Evolutionary conservation across 2,888 invertebrate species (phyloP), one percentile per base, ranked within the genome.

Genomic region (Frankliniella fusca): DNA sequence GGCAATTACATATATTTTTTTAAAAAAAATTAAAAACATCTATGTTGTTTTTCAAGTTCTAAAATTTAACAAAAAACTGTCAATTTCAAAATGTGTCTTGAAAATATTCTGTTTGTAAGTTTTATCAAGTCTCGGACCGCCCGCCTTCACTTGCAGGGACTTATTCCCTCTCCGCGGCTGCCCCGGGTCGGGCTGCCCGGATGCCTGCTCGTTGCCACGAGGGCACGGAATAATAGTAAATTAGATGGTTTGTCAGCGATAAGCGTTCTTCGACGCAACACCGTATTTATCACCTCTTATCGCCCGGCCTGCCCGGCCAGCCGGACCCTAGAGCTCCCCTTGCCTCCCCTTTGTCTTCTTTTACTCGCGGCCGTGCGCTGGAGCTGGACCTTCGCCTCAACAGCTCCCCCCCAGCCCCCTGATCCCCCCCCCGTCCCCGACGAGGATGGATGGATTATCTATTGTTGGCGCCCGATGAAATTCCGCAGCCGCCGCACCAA

Each of bases 271-370:
- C 70, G 70, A 76, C 70, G 70, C 70, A 27, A 27, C 70, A 23
- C 70, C 12, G 70, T 76, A 76, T 76, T 76, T 76, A 76, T 76
- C 70, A 76, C 70, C 70, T 76, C 70, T 76, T 76, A 76, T 76
- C 70, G 23, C 23, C 27, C 70, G 20, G 61, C 18, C 61, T 61
- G 61, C 61, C 61, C 61, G 20, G 61, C 61, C 61, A 5, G 61
- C 54, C 18, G 54, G 54, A 54, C 54, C 15, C 54, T 54, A 9
- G 54, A 54, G 61, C 61, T n/a, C 61, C 15, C 61, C 61, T 20
- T 18, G 5, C 61, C 54, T 18, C 8, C 12, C 61, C 15, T 61
- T 61, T 61, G 61, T 61, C 61, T 61, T 61, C 70, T 76, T 76
- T 76, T 76, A 76, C 70, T 76, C 12, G 27, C 70, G 38, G 38